phyloP scores from a whole-genome alignment of 2,797 vertebrate species.

The Clarias fuscus region DNA sequence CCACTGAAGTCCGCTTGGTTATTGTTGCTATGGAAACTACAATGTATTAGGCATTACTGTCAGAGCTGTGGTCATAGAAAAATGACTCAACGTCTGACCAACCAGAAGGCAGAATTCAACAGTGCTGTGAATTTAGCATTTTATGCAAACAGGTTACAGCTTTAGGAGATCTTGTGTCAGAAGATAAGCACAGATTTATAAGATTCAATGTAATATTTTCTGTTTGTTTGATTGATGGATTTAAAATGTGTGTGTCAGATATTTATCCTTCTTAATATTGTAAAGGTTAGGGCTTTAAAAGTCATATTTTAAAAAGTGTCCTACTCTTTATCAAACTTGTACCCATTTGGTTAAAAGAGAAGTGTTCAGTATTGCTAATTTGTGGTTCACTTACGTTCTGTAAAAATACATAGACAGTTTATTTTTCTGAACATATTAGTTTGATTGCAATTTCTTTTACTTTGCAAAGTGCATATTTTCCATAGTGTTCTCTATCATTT shows the following conservation, averaged over 20 bases:
- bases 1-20: background rate
- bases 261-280: background rate
- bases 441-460: background rate
- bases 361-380: background rate
- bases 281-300: background rate
- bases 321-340: background rate
- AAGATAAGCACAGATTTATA: background rate
- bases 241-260: background rate
- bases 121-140: background rate
- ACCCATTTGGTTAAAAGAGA: background rate
- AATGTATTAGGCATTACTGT: background rate
- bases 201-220: background rate
- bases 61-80: background rate
- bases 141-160: background rate
- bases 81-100: background rate
- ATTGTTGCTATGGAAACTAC: background rate
- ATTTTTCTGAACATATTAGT: background rate
- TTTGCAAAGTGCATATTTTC: background rate
- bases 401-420: background rate
- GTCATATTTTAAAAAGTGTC: background rate
- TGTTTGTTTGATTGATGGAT: background rate
- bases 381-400: background rate
- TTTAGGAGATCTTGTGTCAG: background rate
- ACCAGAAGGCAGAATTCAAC: background rate
- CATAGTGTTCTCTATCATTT: background rate